Percentiles rank a stretch among this genome's conserved stretches.
Evolutionary conservation across 2,113 vertebrate genomes (phyloP).

Genomic region (Amphiprion percula): DNA sequence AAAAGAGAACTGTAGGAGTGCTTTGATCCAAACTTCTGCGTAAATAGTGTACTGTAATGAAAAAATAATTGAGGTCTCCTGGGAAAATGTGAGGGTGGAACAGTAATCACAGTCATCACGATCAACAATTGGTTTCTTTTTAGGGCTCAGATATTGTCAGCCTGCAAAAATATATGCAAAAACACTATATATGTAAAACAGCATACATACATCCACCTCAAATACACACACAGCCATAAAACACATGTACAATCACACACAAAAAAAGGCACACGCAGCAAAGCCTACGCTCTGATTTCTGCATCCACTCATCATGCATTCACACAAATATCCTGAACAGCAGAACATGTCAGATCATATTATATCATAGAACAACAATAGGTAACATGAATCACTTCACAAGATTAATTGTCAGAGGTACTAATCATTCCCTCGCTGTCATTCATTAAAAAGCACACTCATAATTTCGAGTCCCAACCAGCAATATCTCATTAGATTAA

Average conservation of each 20-base stretch:
- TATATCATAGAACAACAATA: conserved; percentile 39
- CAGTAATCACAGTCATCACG: conserved; percentile 35
- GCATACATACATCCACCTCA: conserved; percentile 7
- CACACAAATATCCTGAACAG: neutral
- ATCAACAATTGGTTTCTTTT: conserved; percentile 9
- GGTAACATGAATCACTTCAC: conserved; percentile 47
- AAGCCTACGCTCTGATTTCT: conserved; percentile 31
- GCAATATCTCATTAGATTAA: conserved; percentile 74
- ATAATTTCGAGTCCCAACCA: conserved; percentile 50
- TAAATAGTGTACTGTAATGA: conserved; percentile 16
- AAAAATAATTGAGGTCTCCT: conserved; percentile 9
- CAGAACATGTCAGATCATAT: conserved; percentile 33
- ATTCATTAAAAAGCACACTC: conserved; percentile 62
- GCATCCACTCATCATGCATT: conserved; percentile 22
- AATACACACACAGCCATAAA: neutral
- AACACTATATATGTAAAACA: conserved; percentile 2
- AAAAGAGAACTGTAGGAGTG: conserved; percentile 16
- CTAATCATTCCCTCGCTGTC: conserved; percentile 52
- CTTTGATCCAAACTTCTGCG: conserved; percentile 30
- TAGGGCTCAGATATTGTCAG: neutral
- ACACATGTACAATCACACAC: neutral
- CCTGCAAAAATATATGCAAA: conserved; percentile 2
- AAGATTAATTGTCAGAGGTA: conserved; percentile 52
- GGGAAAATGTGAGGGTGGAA: neutral
- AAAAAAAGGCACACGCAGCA: conserved; percentile 9